Base-by-base conservation (phyloP, 2,888 invertebrate genomes). In the Lasioglossum zephyrum region DNA sequence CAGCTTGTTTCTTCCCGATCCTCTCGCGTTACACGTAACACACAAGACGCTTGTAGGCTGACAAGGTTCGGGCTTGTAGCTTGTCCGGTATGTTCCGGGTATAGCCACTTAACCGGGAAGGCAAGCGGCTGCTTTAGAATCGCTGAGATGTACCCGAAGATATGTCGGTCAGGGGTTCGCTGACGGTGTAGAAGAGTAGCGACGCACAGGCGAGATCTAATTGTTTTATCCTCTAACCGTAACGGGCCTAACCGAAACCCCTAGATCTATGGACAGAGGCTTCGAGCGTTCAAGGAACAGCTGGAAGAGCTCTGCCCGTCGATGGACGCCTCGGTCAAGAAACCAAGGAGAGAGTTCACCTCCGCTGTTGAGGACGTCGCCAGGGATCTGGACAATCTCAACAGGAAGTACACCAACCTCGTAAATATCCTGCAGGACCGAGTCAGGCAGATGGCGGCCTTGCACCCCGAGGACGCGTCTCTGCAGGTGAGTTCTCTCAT, bases 191-290 rank as follows among this genome's bases (percentile, higher is more conserved):
- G 57, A 92, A 92, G 91, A 93, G 91, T 93, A 93, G 88, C 89
- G 88, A 89, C 81, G 82, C 82, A 88, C 86, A 87, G 81, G 87
- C 89, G 90, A 85, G 86, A 89, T 93, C 94, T 95, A 96, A 95
- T 93, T 84, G 18, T 72, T 36, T 75, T 79, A 75, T 76, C 57
- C 87, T 96, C 95, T 95, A 95, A 94, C 95, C 95, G 95, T 96
- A 96, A 95, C 96, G 93, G 93, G 95, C 95, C 96, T 96, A 96
- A 96, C 95, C 95, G 95, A 96, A 95, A 96, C 79, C 95, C 95
- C 92, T 97, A 98, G 98, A 98, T 98, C 95, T 98, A 98, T 96
- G 97, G 98, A 95, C 97, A 97, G 94, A 97, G 98, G 94, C 97
- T 98, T 95, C 97, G 97, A 95, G 97, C 97, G 89, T 99, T 98